A percentile compares a stretch with the other conserved stretches of the same genome.
phyloP scores from a whole-genome alignment of 2,888 invertebrate genomes.

The Cetonia aurata region DNA sequence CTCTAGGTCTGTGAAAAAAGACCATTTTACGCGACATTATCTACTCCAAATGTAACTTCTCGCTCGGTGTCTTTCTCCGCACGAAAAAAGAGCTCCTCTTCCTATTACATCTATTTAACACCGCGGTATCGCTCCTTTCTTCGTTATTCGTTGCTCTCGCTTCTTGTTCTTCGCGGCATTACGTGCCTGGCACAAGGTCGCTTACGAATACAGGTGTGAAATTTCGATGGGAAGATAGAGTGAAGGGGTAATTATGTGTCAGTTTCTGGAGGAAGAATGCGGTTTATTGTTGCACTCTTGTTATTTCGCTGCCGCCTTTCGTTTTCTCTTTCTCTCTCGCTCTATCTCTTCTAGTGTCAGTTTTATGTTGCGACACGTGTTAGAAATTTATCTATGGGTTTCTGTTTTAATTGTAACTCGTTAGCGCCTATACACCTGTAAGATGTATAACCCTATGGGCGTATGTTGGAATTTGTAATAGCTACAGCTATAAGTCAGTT shows the following conservation, averaged over 20 bases:
- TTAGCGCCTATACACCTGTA: conserved; percentile 21
- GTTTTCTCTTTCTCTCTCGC: background rate
- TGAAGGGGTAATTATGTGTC: conserved; percentile 39
- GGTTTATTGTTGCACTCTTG: conserved; percentile 33
- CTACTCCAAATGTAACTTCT: conserved; percentile 21
- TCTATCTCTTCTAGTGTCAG: background rate
- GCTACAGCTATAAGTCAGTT: background rate
- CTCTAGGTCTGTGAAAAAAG: conserved; percentile 13
- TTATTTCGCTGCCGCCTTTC: conserved; percentile 27
- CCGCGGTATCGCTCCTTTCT: background rate
- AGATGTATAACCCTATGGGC: background rate
- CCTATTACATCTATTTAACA: conserved; percentile 19
- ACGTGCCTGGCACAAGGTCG: conserved; percentile 40
- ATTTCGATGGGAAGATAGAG: conserved; percentile 37
- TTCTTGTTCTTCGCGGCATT: conserved; percentile 29
- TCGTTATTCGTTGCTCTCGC: conserved; percentile 21
- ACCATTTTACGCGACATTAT: conserved; percentile 35
- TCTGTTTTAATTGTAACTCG: conserved; percentile 30
- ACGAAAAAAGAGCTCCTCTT: conserved; percentile 3
- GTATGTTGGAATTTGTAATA: background rate
- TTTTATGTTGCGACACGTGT: conserved; percentile 34
- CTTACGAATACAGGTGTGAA: conserved; percentile 37
- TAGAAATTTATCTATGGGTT: conserved; percentile 24
- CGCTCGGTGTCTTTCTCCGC: conserved; percentile 27
- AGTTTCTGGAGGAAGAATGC: conserved; percentile 36